Conservation (phyloP, 2,113 vertebrate genomes). For the Cheilinus undulatus region DNA sequence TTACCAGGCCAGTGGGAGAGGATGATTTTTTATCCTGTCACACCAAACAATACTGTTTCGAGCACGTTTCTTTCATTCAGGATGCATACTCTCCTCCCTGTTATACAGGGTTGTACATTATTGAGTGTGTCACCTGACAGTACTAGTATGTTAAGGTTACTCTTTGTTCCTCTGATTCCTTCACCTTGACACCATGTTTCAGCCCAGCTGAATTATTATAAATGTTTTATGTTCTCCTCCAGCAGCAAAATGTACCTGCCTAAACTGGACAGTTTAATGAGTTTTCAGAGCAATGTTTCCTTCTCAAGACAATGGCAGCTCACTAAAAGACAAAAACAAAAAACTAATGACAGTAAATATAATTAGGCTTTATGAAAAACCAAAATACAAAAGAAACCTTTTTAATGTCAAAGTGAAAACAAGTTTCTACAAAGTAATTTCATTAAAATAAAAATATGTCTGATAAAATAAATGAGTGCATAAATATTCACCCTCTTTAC, state of each 20-base stretch:
- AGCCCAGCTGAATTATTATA: not conserved
- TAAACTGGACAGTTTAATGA: constrained; percentile 17
- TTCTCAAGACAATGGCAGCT: not conserved
- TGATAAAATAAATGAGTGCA: too few relatives aligned
- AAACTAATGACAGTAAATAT: too few relatives aligned
- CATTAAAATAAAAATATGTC: too few relatives aligned
- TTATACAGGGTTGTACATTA: constrained; percentile 15
- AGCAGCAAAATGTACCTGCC: too few relatives aligned
- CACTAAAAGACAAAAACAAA: too few relatives aligned
- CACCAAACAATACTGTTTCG: constrained; percentile 74
- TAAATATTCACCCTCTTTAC: too few relatives aligned
- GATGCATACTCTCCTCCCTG: constrained; percentile 30
- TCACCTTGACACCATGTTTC: constrained; percentile 24
- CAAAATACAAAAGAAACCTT: too few relatives aligned
- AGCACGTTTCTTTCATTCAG: constrained; percentile 69
- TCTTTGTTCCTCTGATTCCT: constrained; percentile 20
- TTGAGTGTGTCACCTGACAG: constrained; percentile 53
- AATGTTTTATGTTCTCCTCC: too few relatives aligned
- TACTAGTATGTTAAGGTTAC: constrained; percentile 32
- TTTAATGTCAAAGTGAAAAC: too few relatives aligned
- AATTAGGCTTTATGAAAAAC: too few relatives aligned
- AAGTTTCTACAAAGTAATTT: too few relatives aligned
- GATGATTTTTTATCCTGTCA: constrained; percentile 78
- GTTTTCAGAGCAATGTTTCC: constrained; percentile 14
- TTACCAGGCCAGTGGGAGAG: constrained; percentile 77